Base-by-base conservation (phyloP, 2,888 invertebrate species). In the Caenorhabditis parvicauda region DNA sequence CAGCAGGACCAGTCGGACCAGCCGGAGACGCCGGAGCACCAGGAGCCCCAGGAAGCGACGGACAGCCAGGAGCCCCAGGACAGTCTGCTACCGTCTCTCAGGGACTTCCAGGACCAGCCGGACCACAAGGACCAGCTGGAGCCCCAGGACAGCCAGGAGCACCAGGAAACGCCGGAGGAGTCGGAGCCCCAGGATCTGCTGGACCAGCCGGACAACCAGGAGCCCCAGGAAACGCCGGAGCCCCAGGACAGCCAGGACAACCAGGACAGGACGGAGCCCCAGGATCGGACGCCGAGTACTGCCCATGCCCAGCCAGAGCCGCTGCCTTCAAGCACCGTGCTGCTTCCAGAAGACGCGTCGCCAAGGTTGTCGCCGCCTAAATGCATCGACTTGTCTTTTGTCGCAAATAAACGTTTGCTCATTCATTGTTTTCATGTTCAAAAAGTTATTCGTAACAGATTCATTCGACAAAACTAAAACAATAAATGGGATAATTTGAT, bases 1-100 rank as follows among this genome's bases (percentile, higher is more conserved):
- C 61, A 50, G 50, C 61, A 21, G 67, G 70, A 54, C 61, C 55
- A 49, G 58, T 58, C 25, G 67, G 70, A 64, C 51, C 56, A 49
- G 46, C 62, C 19, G 70, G 70, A 65, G 53, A 57, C 22, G 50
- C 61, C 39, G 67, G 67, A 54, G 41, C 53, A 27, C 67, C 59
- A 41, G 67, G 67, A 59, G 51, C 55, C 29, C 50, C 64, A 25
- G 67, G 67, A 59, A 43, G 48, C 2, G 52, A 58, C 43, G 64
- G 64, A 64, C 25, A 22, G 6, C 59, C 64, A 47, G 67, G 67
- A 62, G 12, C 28, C 28, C 21, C 54, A 19, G 63, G 58, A 38
- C 46, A 27, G 6, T 48, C 37, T 7, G 53, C 49, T 48, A 58
- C 54, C 53, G 53, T 53, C 28, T 46, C 46, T 38, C 52, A 21